These are phyloP conservation scores for Nymphalis urticae DNA, from an alignment of 2,888 invertebrate species.

Conservation along the genomic window DNA sequence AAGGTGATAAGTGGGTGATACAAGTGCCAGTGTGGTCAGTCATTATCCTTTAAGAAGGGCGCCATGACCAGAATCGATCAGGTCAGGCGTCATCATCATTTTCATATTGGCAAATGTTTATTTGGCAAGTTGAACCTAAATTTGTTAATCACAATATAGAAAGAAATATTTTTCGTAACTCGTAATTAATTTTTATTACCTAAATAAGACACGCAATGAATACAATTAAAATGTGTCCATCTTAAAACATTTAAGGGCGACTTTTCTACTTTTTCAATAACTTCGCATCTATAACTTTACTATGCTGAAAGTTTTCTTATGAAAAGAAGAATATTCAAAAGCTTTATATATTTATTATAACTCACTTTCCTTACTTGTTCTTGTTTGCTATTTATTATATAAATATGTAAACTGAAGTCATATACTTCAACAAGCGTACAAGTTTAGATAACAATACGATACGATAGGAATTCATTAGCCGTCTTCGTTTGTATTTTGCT, in stretches of 20 bases:
- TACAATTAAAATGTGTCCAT: background rate
- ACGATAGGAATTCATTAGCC: background rate
- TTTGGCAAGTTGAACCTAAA: too few relatives aligned
- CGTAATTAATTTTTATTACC: too few relatives aligned
- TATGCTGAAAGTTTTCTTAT: slow-evolving; percentile 22
- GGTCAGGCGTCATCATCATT: too few relatives aligned
- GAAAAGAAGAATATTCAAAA: background rate
- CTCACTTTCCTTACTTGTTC: background rate
- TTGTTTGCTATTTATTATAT: background rate
- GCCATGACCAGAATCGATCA: too few relatives aligned
- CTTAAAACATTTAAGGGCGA: background rate
- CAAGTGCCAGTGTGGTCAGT: too few relatives aligned
- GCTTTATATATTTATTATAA: background rate
- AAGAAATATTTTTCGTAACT: too few relatives aligned
- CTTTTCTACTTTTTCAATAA: background rate
- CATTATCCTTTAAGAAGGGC: too few relatives aligned
- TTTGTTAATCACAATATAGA: too few relatives aligned
- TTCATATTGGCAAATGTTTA: too few relatives aligned
- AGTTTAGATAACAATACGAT: background rate
- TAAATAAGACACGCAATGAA: background rate
- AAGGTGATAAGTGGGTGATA: too few relatives aligned
- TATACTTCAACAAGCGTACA: background rate
- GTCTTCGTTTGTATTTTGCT: background rate
- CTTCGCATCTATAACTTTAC: slow-evolving; percentile 14
- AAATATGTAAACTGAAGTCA: background rate